Conservation (phyloP, 2,888 invertebrate species). For the Thera obeliscata region DNA sequence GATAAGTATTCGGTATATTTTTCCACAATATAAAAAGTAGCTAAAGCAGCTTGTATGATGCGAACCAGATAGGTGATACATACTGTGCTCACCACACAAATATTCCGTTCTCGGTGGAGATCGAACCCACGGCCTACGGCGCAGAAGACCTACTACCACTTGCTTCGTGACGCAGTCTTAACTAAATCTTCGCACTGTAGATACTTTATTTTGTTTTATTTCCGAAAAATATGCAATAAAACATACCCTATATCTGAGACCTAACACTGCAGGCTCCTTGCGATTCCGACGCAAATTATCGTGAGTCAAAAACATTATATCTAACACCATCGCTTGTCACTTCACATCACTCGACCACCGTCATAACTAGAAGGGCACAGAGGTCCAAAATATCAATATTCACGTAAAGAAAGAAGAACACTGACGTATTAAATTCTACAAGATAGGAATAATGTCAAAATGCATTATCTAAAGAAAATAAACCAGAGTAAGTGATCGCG, state of each 20-base stretch:
- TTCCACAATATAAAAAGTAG: too few species aligned
- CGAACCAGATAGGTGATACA: too few species aligned
- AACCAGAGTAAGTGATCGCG: slow-evolving; percentile 45
- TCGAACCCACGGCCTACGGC: too few species aligned
- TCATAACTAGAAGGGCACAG: slow-evolving; percentile 24
- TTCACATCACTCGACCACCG: slow-evolving; percentile 55
- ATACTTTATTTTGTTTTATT: not conserved
- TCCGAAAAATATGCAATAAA: not conserved
- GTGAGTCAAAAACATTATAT: slow-evolving; percentile 83
- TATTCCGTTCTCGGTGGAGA: too few species aligned
- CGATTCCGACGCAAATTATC: slow-evolving; percentile 80
- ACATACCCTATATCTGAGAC: slow-evolving; percentile 80
- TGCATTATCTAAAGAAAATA: slow-evolving; percentile 71
- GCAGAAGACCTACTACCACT: too few species aligned
- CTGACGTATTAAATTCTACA: not conserved
- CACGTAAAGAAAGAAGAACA: not conserved
- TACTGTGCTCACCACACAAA: too few species aligned
- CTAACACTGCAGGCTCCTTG: slow-evolving; percentile 76
- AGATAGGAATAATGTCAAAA: slow-evolving; percentile 68
- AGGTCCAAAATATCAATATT: not conserved
- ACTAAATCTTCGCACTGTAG: too few species aligned
- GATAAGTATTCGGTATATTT: too few species aligned
- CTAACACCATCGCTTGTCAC: slow-evolving; percentile 68
- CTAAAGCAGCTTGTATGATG: too few species aligned
- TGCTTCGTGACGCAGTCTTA: too few species aligned